These are phyloP conservation scores for Colius striatus DNA, from an alignment of 2,113 vertebrate species.

Conservation along the genomic window DNA sequence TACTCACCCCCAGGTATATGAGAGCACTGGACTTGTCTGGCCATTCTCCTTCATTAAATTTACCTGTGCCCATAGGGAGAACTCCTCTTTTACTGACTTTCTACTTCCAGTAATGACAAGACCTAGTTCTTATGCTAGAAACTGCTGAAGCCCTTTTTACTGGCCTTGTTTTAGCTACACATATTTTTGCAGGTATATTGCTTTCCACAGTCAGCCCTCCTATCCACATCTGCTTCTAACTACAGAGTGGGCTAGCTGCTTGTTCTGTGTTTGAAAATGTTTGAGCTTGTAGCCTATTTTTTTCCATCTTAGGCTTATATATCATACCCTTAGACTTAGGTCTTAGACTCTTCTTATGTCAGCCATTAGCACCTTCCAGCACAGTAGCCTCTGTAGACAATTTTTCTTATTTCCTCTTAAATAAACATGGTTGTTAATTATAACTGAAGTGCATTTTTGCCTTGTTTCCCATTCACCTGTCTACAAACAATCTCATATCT, in stretches of 20 bases:
- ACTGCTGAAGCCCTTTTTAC: background rate
- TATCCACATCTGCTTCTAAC: background rate
- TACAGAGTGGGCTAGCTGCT: background rate
- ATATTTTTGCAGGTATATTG: background rate
- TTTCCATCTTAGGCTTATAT: background rate
- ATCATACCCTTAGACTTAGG: background rate
- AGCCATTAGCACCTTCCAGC: background rate
- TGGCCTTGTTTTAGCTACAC: background rate
- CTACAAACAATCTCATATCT: background rate
- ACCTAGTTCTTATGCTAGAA: background rate
- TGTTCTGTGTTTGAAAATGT: background rate
- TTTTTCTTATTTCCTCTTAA: background rate
- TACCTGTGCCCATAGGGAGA: background rate
- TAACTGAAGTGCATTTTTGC: background rate
- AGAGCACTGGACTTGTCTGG: rapidly evolving
- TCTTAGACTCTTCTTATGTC: background rate
- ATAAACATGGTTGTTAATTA: background rate
- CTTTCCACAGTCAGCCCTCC: background rate
- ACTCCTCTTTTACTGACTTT: background rate
- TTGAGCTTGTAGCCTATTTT: background rate
- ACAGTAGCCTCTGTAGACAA: background rate
- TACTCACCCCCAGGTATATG: rapidly evolving
- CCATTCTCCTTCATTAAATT: background rate
- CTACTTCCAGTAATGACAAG: background rate
- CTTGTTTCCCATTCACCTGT: background rate